These are phyloP conservation scores for Cydia fagiglandana DNA, from an alignment of 1,140 invertebrate genomes.

Conservation along the genomic window DNA sequence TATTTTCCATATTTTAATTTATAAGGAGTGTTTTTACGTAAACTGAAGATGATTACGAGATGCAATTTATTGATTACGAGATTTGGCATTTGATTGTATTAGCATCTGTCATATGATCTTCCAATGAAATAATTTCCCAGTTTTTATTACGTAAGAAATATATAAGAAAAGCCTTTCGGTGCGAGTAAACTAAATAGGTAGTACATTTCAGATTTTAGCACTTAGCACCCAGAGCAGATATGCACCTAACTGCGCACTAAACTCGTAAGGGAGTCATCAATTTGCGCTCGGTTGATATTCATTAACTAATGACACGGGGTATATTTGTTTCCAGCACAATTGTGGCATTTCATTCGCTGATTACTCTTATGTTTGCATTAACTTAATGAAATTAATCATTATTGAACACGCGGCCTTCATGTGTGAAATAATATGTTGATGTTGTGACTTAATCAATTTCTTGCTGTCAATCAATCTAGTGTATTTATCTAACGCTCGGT, in stretches of 20 bases:
- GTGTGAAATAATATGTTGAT: constrained; percentile 24
- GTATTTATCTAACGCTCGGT: constrained; percentile 14
- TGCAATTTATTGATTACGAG: no score
- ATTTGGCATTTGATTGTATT: no score
- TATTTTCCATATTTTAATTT: no score
- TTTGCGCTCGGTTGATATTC: constrained; percentile 15
- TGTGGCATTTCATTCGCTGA: constrained; percentile 28
- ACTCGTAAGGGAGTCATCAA: background rate
- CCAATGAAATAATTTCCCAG: no score
- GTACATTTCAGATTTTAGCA: background rate
- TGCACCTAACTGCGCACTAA: background rate
- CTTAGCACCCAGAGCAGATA: background rate
- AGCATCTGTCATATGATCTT: no score
- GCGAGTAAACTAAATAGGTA: background rate
- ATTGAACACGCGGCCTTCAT: constrained; percentile 13
- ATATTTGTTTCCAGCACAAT: constrained; percentile 8
- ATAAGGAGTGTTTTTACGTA: no score
- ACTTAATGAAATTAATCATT: constrained; percentile 23
- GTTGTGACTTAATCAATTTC: constrained; percentile 7
- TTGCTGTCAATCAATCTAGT: constrained; percentile 21
- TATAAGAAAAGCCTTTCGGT: background rate
- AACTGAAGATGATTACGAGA: no score
- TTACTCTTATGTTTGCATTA: constrained; percentile 13
- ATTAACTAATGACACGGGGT: constrained; percentile 19
- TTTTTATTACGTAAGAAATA: no score